phyloP scores from a whole-genome alignment of 2,113 vertebrate species.

The Apeltes quadracus region DNA sequence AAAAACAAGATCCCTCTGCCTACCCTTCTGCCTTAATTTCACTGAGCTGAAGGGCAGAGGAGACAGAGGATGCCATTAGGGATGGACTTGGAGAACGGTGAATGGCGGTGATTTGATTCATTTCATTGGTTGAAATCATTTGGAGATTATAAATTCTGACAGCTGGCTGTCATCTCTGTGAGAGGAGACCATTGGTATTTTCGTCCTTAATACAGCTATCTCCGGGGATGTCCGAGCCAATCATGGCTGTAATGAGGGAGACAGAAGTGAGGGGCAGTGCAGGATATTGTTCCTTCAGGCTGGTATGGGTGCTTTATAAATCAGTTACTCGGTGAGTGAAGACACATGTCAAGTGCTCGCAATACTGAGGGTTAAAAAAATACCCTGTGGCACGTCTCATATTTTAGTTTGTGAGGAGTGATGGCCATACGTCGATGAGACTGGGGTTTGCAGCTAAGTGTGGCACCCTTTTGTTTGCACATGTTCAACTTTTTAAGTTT shows the following conservation, averaged over 20 bases:
- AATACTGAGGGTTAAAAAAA: slow-evolving; percentile 52
- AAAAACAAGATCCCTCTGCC: slow-evolving; percentile 28
- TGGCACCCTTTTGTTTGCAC: neutral
- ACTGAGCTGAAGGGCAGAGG: slow-evolving; percentile 53
- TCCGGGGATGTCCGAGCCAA: slow-evolving; percentile 70
- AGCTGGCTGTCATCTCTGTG: slow-evolving; percentile 67
- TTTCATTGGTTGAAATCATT: slow-evolving; percentile 65
- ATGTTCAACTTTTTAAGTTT: neutral
- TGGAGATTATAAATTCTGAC: slow-evolving; percentile 65
- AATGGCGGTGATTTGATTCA: slow-evolving; percentile 68
- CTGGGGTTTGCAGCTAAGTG: slow-evolving; percentile 1
- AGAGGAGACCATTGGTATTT: slow-evolving; percentile 61
- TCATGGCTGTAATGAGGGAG: slow-evolving; percentile 68
- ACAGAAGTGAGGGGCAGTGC: slow-evolving; percentile 54
- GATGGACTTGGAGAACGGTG: slow-evolving; percentile 45
- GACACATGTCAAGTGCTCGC: slow-evolving; percentile 58
- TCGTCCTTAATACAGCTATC: slow-evolving; percentile 60
- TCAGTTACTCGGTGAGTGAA: slow-evolving; percentile 55
- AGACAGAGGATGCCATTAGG: slow-evolving; percentile 56
- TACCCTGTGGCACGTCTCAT: slow-evolving; percentile 44
- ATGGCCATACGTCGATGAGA: slow-evolving; percentile 19
- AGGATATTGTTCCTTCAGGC: slow-evolving; percentile 70
- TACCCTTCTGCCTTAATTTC: slow-evolving; percentile 45
- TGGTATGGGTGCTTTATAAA: slow-evolving; percentile 65
- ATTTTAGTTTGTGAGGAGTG: slow-evolving; percentile 20